phyloP scores from a whole-genome alignment of 2,888 invertebrate genomes.

The Imbricaverruca yamaguchii region DNA sequence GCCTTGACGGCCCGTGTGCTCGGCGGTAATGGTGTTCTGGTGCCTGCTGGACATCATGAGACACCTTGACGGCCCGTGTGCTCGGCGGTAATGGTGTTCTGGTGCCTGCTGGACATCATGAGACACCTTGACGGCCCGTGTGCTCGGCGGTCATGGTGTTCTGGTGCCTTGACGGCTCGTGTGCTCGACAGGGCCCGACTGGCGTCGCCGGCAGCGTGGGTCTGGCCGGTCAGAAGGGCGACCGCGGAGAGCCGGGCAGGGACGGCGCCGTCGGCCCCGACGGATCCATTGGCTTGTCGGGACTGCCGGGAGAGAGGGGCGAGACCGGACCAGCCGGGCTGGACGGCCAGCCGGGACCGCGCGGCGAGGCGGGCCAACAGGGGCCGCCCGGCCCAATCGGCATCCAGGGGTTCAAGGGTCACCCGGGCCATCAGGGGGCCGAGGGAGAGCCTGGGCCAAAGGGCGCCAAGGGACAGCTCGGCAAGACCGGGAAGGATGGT shows the following conservation, averaged over 20 bases:
- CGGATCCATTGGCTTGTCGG: conserved; percentile 52
- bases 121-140: no score
- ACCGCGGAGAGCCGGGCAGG: neutral
- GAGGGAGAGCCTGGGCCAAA: conserved; percentile 32
- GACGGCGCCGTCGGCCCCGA: conserved; percentile 1
- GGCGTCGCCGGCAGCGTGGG: neutral
- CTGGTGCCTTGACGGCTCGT: no score
- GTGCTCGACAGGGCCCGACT: neutral
- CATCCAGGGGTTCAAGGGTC: conserved; percentile 30
- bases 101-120: no score
- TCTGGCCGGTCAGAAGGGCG: conserved; percentile 1
- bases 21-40: no score
- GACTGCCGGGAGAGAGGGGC: conserved; percentile 56
- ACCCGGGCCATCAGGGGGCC: conserved; percentile 30
- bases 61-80: no score
- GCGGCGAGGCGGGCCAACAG: conserved; percentile 29
- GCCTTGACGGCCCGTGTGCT: no score
- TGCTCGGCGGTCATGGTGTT: no score
- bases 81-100: no score
- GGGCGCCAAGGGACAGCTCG: conserved; percentile 28
- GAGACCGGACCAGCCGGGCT: conserved; percentile 54
- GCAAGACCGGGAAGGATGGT: neutral
- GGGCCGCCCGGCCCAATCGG: conserved; percentile 33
- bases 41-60: no score
- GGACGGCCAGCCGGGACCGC: neutral